Base-by-base conservation (phyloP, 2,888 invertebrate genomes). In the Diaperis boleti region DNA sequence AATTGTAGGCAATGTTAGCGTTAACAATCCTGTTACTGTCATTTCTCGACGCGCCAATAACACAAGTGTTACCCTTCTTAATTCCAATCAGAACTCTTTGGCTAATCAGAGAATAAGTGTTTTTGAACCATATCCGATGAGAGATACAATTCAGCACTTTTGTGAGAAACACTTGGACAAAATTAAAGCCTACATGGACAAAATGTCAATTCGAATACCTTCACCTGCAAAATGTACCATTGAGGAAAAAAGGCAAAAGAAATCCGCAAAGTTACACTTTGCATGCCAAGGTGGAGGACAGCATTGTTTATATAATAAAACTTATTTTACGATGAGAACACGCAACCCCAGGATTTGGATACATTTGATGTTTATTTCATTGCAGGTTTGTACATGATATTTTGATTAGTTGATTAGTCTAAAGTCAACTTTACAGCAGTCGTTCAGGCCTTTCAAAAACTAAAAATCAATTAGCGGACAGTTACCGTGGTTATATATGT, bases 81-180 rank as follows among this genome's bases (percentile, higher is more conserved):
- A 89, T 77, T 84, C 85, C 15, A 85, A 85, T 67, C 79, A 80
- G 66, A 64, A 74, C 37, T 71, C 75, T 1, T 72, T 78, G 7
- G 78, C 78, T 6, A 78, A 78, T 61, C 81, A 81, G 81, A 84
- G 93, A 63, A 92, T 93, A 81, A 92, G 92, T 76, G 93, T 93
- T 50, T 94, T 94, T 81, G 94, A 94, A 81, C 94, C 94, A 2
- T 94, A 92, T 74, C 93, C 93, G n/a, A 93, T 94, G 93, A 81
- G 93, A 15, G 94, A 94, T 78, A 93, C 94, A 0, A 94, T 97
- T 33, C 95, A 95, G 76, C 95, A 96, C 81, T 97, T 97, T 82
- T 96, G 96, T 81, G 96, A 96, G 81, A 96, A 97, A 80, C 95
- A 97, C 78, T 83, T 95, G 68, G 91, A 92, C 70, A 96, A 95